Conservation (phyloP, 2,888 invertebrate genomes). For the Selenia dentaria region DNA sequence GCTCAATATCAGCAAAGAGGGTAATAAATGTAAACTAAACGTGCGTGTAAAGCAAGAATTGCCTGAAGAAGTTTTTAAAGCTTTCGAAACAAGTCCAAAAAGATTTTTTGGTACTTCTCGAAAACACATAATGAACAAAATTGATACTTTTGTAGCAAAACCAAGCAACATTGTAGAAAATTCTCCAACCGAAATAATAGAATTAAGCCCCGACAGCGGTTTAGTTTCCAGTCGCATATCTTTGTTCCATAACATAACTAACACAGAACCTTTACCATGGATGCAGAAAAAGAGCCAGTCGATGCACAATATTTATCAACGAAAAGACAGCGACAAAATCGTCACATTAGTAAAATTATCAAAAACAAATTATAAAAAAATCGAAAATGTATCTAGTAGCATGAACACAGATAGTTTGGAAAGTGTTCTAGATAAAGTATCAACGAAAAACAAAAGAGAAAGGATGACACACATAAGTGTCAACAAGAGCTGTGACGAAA, state of each 20-base stretch:
- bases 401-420: constrained; percentile 19
- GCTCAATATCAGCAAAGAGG: constrained; percentile 10
- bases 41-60: constrained; percentile 64
- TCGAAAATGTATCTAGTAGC: constrained; percentile 8
- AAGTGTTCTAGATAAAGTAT: constrained; percentile 25
- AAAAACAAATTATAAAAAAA: constrained; percentile 23
- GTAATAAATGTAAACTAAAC: constrained; percentile 1
- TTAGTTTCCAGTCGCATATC: constrained; percentile 79
- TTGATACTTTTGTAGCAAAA: constrained; percentile 72
- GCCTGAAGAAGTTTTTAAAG: constrained; percentile 77
- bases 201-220: constrained; percentile 64
- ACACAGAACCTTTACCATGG: constrained; percentile 61
- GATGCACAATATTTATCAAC: constrained; percentile 58
- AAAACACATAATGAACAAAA: constrained; percentile 74
- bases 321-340: constrained; percentile 44
- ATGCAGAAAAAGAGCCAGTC: constrained; percentile 58
- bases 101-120: constrained; percentile 78
- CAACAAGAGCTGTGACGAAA: constrained; percentile 53
- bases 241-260: constrained; percentile 70
- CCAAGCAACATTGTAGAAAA: constrained; percentile 48
- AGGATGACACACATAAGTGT: constrained; percentile 43
- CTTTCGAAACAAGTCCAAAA: constrained; percentile 79
- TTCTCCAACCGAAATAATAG: constrained; percentile 43
- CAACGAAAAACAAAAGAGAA: constrained; percentile 55
- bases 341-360: constrained; percentile 12